Percentiles rank a stretch among this genome's conserved stretches.
phyloP scores from a whole-genome alignment of 92 coral and sea anemone genomes.

The Meandrina meandrites region DNA sequence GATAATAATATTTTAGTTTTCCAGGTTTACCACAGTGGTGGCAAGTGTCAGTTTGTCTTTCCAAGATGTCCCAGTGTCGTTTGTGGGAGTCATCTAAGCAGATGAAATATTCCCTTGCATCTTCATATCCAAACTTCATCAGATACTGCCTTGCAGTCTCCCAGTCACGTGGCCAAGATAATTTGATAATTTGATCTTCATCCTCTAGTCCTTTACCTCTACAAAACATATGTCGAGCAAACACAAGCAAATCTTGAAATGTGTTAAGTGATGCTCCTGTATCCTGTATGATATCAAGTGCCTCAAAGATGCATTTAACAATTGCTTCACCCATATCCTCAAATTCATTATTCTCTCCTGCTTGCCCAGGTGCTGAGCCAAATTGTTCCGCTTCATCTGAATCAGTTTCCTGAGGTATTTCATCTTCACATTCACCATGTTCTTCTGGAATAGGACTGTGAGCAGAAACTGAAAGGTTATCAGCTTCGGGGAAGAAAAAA shows the following conservation, averaged over 20 bases:
- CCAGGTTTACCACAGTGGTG: constrained; percentile 58
- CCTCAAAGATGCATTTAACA: constrained; percentile 54
- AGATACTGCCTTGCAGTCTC: constrained; percentile 57
- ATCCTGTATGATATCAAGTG: constrained; percentile 55
- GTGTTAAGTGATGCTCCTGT: constrained; percentile 60
- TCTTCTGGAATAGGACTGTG: constrained; percentile 45
- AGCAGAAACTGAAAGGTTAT: too few species aligned
- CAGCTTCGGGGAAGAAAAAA: constrained; percentile 48
- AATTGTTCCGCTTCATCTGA: constrained; percentile 26
- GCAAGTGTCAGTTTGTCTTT: constrained; percentile 42
- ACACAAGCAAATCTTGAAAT: constrained; percentile 66
- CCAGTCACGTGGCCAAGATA: constrained; percentile 63
- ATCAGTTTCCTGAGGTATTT: constrained; percentile 40
- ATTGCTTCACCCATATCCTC: constrained; percentile 49
- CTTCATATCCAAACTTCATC: constrained; percentile 51
- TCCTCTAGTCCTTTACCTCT: constrained; percentile 62
- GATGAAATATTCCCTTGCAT: constrained; percentile 65
- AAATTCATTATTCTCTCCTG: constrained; percentile 38
- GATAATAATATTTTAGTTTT: constrained; percentile 61
- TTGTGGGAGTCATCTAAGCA: constrained; percentile 61
- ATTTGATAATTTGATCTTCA: constrained; percentile 52
- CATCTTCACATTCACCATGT: constrained; percentile 44
- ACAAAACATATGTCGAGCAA: constrained; percentile 70
- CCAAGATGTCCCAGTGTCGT: constrained; percentile 70
- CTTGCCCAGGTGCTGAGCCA: constrained; percentile 40